Evolutionary conservation across 2,113 vertebrate species (phyloP).

Genomic region (Stigmatopora nigra): DNA sequence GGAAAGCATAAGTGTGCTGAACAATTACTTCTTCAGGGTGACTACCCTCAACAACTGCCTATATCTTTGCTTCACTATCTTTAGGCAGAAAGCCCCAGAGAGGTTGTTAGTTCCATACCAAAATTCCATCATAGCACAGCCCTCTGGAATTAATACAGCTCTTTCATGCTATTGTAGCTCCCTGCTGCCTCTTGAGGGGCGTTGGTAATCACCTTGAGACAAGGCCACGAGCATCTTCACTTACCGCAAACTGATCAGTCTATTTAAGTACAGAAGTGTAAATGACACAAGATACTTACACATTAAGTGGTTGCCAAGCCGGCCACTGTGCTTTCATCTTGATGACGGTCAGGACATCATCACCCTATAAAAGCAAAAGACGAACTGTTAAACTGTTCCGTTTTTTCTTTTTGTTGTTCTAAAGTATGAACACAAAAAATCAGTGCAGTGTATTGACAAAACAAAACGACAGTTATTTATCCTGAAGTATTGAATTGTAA

Average conservation of each 20-base stretch:
- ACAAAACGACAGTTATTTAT: not conserved
- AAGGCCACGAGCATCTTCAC: not conserved
- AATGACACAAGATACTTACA: constrained; percentile 77
- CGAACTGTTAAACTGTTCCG: not conserved
- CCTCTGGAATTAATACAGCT: not conserved
- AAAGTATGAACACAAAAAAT: not conserved
- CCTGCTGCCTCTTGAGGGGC: constrained; percentile 6
- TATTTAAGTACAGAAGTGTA: not conserved
- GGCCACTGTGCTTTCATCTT: constrained; percentile 99
- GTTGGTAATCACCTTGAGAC: not conserved
- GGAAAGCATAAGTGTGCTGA: not conserved
- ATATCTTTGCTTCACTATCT: not conserved
- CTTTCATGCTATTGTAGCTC: not conserved
- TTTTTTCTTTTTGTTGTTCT: not conserved
- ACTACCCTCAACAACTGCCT: not conserved
- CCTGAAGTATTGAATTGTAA: not conserved
- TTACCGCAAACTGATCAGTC: not conserved
- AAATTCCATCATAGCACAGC: constrained; percentile 1
- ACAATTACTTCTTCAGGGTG: constrained; percentile 4
- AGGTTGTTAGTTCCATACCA: not conserved
- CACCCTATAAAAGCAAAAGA: constrained; percentile 74
- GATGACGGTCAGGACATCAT: constrained; percentile 96
- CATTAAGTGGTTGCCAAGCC: constrained; percentile 93
- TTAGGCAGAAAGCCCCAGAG: constrained; percentile 5
- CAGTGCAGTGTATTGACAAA: not conserved